A percentile compares a stretch with the other conserved stretches of the same genome.
Conservation (phyloP, 2,113 vertebrate genomes). For the Colius striatus region DNA sequence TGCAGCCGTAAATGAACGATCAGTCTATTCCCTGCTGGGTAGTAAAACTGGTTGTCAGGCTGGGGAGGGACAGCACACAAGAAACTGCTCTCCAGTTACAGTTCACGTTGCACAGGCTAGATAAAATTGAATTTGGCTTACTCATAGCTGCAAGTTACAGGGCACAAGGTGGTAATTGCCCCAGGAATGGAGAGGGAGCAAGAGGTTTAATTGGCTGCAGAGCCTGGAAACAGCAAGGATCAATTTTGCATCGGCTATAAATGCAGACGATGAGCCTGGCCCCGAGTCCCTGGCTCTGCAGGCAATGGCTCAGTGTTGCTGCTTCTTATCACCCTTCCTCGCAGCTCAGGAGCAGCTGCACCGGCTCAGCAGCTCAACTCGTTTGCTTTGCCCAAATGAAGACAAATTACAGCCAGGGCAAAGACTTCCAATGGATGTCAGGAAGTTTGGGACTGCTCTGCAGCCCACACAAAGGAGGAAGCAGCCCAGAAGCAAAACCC, state of each 20-base stretch:
- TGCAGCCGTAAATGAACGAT: constrained; percentile 47
- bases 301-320: rapidly evolving
- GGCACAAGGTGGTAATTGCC: not conserved
- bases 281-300: not conserved
- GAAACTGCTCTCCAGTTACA: not conserved
- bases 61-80: not conserved
- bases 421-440: not conserved
- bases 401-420: not conserved
- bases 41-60: constrained; percentile 51
- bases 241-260: not conserved
- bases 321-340: not conserved
- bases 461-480: not conserved
- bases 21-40: constrained; percentile 36
- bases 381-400: not conserved
- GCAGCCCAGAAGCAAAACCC: not conserved
- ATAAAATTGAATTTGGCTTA: not conserved
- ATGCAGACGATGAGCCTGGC: not conserved
- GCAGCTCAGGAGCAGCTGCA: not conserved
- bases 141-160: not conserved
- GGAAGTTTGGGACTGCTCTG: not conserved
- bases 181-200: not conserved
- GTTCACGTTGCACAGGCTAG: not conserved
- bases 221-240: not conserved
- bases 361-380: not conserved
- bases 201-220: not conserved